Evolutionary conservation across 1,140 invertebrate genomes (phyloP), one percentile per base, ranked within the genome.

Genomic region (Drosophila azteca): DNA sequence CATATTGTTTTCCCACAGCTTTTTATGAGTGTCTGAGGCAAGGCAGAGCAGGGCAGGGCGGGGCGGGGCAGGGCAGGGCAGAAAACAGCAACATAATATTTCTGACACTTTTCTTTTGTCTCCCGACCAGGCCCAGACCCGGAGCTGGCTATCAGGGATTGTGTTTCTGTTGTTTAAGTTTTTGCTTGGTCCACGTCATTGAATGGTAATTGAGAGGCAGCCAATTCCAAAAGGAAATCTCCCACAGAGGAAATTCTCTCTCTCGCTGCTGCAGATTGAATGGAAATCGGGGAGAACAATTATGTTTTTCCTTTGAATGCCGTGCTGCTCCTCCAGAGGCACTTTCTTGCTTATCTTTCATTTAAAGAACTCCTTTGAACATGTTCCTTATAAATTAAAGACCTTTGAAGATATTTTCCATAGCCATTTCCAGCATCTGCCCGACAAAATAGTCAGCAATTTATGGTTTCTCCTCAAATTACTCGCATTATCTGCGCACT

Each of bases 401-500:
- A 39, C 35, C 2, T 9, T 9, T 9, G 31, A 0, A 31, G 31
- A 8, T 8, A 31, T 8, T 31, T 31, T 31, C 29, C 3, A 31
- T 31, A 9, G 31, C 5, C 29, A 44, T 20, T n/a, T n/a, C n/a
- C 35, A 5, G 11, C 35, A 13, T 22, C 13, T 6, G 15, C 29
- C 43, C 63, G 17, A 31, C 41, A 44, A 45, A 43, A 50, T 31
- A 46, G 13, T 41, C 45, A 53, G 57, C 58, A 64, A 64, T 74
- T 64, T 74, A 52, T 59, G 54, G 71, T 58, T 74, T 64, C 43
- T 70, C 57, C 78, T 87, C 84, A 84, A 87, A 84, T 87, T 84
- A 87, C 82, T 66, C 68, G 72, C 77, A 83, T 83, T 83, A 83
- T 84, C 80, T 76, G 65, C 72, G 80, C 79, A 73, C 60, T 73